These are phyloP conservation scores for Drosophila vallismaia DNA, from an alignment of 2,888 invertebrate genomes.

Conservation along the genomic window DNA sequence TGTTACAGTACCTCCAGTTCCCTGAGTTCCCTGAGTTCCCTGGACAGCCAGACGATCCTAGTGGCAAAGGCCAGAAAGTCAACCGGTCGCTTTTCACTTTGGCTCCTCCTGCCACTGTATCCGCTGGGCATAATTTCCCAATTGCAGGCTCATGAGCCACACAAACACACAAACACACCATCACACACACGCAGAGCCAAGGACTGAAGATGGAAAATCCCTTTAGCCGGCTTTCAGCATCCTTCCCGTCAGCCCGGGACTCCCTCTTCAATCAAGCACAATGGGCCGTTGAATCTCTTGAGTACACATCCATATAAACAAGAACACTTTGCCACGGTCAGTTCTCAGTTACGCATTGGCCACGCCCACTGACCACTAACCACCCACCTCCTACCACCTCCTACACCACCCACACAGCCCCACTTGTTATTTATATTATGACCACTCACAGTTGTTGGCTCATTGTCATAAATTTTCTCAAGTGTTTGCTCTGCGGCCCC, in stretches of 20 bases:
- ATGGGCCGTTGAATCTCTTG: conserved; percentile 50
- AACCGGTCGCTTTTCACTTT: conserved; percentile 54
- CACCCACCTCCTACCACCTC: conserved; percentile 14
- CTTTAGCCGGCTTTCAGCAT: conserved; percentile 38
- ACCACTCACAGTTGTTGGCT: conserved; percentile 76
- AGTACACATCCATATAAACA: conserved; percentile 51
- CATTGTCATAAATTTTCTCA: conserved; percentile 77
- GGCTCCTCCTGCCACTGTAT: conserved; percentile 40
- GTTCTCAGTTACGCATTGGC: conserved; percentile 56
- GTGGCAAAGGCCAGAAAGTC: conserved; percentile 60
- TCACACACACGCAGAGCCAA: background rate
- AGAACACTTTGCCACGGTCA: conserved; percentile 72
- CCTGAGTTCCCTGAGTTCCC: background rate
- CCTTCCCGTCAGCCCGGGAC: conserved; percentile 24
- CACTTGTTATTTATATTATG: conserved; percentile 76
- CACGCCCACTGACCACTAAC: conserved; percentile 51
- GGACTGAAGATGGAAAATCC: conserved; percentile 30
- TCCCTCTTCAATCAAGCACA: conserved; percentile 64
- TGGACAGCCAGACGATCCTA: conserved; percentile 8
- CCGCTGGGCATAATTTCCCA: conserved; percentile 81
- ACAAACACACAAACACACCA: conserved; percentile 16
- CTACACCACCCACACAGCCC: conserved; percentile 45
- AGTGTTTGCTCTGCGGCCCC: conserved; percentile 65
- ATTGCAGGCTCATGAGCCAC: conserved; percentile 75
- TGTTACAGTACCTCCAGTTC: background rate